Conservation (phyloP, 2,797 vertebrate genomes). For the Calcarius lapponicus region DNA sequence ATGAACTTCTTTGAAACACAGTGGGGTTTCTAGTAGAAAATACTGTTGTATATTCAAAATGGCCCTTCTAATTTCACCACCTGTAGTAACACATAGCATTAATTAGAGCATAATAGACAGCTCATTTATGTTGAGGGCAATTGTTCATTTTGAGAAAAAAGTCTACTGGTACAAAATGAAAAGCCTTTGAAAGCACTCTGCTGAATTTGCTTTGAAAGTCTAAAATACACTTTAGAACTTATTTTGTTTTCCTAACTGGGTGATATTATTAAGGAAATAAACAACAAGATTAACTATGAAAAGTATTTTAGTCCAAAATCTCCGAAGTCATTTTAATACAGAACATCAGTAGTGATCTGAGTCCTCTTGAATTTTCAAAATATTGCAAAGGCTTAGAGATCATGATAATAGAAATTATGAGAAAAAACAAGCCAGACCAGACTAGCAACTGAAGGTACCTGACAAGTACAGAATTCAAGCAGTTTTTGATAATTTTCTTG, state of each 20-base stretch:
- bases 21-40: background rate
- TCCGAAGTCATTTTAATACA: background rate
- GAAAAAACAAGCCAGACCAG: background rate
- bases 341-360: background rate
- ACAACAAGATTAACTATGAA: background rate
- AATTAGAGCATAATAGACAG: background rate
- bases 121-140: background rate
- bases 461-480: background rate
- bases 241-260: background rate
- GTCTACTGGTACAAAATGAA: background rate
- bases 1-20: background rate
- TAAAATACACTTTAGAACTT: background rate
- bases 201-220: background rate
- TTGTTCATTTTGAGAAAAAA: background rate
- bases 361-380: background rate
- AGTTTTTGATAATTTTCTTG: background rate
- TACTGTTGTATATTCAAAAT: background rate
- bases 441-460: background rate
- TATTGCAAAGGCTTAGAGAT: background rate
- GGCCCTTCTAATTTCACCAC: background rate
- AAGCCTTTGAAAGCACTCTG: background rate
- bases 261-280: background rate
- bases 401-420: background rate
- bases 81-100: background rate
- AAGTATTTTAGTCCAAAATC: background rate